phyloP scores from a whole-genome alignment of 30 jellyfish, hydroid and myxozoan genomes.

The Chironex yamaguchii region DNA sequence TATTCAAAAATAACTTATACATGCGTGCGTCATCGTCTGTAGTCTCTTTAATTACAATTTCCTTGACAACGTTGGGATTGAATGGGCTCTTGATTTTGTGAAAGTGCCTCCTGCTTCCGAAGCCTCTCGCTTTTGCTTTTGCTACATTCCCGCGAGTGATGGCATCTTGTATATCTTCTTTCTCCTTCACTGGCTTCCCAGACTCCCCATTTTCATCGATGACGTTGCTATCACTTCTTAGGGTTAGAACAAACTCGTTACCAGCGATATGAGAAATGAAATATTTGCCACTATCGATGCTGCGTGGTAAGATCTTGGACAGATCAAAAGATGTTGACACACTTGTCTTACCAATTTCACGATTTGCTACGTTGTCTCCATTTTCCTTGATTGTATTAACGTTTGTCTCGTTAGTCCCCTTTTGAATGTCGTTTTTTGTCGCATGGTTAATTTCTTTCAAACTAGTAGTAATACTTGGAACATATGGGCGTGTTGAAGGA shows the following conservation, averaged over 20 bases:
- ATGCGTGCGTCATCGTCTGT: neutral
- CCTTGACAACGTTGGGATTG: neutral
- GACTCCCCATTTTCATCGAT: neutral
- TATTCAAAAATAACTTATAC: neutral
- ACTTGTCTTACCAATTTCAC: neutral
- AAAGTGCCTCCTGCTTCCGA: neutral
- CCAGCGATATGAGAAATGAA: neutral
- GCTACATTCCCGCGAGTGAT: neutral
- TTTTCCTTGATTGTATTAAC: no score
- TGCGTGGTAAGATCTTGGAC: neutral
- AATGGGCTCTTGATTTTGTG: no score
- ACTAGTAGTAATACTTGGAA: no score
- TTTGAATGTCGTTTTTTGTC: no score
- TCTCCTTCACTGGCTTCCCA: neutral
- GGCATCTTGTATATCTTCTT: neutral
- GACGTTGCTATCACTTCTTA: neutral
- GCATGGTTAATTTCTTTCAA: no score
- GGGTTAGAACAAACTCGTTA: neutral
- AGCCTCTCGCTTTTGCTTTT: neutral
- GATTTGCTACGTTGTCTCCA: no score
- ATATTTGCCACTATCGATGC: neutral
- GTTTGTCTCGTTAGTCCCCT: no score
- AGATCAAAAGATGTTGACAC: neutral
- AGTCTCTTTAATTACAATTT: neutral
- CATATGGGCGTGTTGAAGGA: no score